Conservation (phyloP, 2,113 vertebrate species). For the Cyanoderma ruficeps region DNA sequence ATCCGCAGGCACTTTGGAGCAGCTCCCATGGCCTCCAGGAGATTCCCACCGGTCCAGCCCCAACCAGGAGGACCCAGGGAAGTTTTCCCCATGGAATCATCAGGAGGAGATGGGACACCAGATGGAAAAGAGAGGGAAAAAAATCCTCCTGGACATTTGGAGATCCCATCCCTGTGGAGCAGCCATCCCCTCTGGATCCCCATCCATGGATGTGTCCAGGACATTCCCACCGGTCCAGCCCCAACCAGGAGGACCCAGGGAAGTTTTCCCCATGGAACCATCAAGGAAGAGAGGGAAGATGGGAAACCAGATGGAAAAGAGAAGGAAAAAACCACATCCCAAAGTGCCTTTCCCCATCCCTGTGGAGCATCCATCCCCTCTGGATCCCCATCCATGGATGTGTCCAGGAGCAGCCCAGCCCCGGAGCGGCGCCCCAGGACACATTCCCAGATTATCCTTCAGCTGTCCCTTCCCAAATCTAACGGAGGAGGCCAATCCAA, state of each 20-base stretch:
- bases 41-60: not conserved
- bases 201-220: too few species aligned
- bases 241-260: too few species aligned
- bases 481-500: not conserved
- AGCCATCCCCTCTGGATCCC: too few species aligned
- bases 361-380: not conserved
- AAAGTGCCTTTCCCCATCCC: not conserved
- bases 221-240: too few species aligned
- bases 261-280: too few species aligned
- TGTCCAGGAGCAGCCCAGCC: not conserved
- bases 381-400: accelerated
- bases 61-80: accelerated
- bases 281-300: too few species aligned
- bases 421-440: accelerated
- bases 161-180: too few species aligned
- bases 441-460: not conserved
- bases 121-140: too few species aligned
- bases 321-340: not conserved
- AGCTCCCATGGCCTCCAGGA: not conserved
- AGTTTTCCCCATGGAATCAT: not conserved
- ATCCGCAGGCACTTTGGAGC: not conserved
- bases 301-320: not conserved
- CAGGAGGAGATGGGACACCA: not conserved
- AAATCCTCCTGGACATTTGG: too few species aligned
- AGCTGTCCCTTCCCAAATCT: not conserved